Evolutionary conservation across 2,888 invertebrate species (phyloP).

Genomic region (Dicycla oo): DNA sequence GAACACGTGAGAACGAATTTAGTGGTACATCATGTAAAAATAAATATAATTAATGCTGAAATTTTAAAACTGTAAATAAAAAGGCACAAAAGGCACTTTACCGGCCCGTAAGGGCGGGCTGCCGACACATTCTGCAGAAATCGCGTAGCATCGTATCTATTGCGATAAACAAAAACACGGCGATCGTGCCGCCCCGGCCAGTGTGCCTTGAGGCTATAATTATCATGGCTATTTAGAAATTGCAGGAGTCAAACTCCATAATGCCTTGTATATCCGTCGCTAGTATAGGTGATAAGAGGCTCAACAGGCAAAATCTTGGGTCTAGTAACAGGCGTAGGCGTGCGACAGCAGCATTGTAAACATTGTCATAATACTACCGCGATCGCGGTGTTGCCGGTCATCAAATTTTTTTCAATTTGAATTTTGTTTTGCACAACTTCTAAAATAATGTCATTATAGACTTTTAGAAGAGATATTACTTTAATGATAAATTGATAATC

Average conservation of each 20-base stretch:
- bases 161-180: neutral
- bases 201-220: slow-evolving; percentile 27
- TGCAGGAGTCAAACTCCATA: slow-evolving; percentile 57
- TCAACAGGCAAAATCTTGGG: slow-evolving; percentile 15
- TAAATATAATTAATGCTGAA: slow-evolving; percentile 24
- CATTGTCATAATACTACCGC: neutral
- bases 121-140: neutral
- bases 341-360: neutral
- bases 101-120: no score
- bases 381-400: neutral
- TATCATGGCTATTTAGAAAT: slow-evolving; percentile 45
- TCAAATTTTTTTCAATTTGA: slow-evolving; percentile 13
- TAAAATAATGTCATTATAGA: neutral
- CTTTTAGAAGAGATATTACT: no score
- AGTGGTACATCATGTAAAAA: slow-evolving; percentile 37
- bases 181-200: neutral
- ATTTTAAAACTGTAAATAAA: slow-evolving; percentile 32
- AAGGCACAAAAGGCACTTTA: slow-evolving; percentile 3
- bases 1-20: slow-evolving; percentile 55
- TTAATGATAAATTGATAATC: no score
- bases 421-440: neutral
- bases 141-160: neutral
- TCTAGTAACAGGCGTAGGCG: neutral
- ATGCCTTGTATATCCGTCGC: slow-evolving; percentile 63
- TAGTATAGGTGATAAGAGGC: slow-evolving; percentile 33